These are phyloP conservation scores for Eumacrocentrus americanus DNA, from an alignment of 2,888 invertebrate genomes.

Conservation along the genomic window DNA sequence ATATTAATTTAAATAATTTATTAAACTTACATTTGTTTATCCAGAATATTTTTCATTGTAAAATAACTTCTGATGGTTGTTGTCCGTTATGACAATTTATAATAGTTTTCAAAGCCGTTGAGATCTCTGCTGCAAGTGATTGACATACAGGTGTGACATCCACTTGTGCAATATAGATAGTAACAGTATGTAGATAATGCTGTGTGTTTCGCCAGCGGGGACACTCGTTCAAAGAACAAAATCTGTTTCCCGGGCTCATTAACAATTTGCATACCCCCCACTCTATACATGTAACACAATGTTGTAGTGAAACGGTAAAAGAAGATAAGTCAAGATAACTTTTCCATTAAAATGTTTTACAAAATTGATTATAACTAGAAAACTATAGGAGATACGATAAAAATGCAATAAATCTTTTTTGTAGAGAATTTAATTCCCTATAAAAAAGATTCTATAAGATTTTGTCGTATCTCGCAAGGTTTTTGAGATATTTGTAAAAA, in stretches of 20 bases:
- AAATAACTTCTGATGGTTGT: background rate
- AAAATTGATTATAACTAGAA: no score
- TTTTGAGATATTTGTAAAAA: no score
- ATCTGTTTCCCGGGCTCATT: background rate
- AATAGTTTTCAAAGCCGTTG: background rate
- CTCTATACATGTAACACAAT: background rate
- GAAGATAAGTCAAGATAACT: no score
- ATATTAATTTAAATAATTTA: background rate
- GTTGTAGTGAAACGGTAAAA: no score
- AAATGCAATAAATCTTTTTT: background rate
- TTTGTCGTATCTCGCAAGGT: no score
- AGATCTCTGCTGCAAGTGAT: background rate
- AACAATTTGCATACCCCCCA: background rate
- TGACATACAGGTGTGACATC: background rate
- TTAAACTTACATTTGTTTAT: background rate
- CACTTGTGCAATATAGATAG: background rate
- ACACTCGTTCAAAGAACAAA: background rate
- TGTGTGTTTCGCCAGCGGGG: background rate
- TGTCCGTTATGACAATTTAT: background rate
- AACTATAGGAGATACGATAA: background rate
- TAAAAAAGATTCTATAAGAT: no score
- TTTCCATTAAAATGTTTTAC: background rate
- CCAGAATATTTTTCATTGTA: background rate
- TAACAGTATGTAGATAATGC: no score
- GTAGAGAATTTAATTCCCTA: no score